Conservation (phyloP, 2,797 vertebrate species). For the Artibeus lituratus region DNA sequence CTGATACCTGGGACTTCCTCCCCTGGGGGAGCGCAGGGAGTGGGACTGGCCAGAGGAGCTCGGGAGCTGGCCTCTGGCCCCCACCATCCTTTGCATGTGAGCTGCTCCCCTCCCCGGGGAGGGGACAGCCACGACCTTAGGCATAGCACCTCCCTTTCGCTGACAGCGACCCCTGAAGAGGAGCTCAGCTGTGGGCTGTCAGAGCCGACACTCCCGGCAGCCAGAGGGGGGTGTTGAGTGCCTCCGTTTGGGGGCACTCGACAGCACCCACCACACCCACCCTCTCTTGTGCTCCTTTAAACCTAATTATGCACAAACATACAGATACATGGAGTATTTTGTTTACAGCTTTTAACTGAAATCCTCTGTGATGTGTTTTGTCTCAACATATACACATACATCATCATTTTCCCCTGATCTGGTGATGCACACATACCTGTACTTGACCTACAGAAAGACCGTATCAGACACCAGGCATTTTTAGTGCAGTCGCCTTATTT, state of each 20-base stretch:
- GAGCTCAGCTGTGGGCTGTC: not conserved
- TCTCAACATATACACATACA: not conserved
- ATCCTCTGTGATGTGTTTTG: not conserved
- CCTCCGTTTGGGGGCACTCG: not conserved
- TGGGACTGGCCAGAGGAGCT: not conserved
- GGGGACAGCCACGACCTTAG: not conserved
- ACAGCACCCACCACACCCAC: rapidly evolving
- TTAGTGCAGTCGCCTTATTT: not conserved
- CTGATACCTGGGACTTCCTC: no score
- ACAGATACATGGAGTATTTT: not conserved
- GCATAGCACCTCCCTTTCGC: not conserved
- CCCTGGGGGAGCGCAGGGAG: not conserved
- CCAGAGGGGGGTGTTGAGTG: not conserved
- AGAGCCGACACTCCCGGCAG: not conserved
- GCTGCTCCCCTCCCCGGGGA: not conserved
- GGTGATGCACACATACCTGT: not conserved
- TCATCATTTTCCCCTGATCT: not conserved
- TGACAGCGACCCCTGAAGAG: not conserved
- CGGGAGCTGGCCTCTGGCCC: not conserved
- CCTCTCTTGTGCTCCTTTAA: not conserved
- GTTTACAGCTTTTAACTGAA: slow-evolving; percentile 21
- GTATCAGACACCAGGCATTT: not conserved
- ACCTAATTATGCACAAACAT: not conserved
- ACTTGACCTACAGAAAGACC: not conserved
- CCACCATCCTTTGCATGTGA: not conserved